These are phyloP conservation scores for Pangasianodon gigas DNA, from an alignment of 2,113 vertebrate species.

Conservation along the genomic window DNA sequence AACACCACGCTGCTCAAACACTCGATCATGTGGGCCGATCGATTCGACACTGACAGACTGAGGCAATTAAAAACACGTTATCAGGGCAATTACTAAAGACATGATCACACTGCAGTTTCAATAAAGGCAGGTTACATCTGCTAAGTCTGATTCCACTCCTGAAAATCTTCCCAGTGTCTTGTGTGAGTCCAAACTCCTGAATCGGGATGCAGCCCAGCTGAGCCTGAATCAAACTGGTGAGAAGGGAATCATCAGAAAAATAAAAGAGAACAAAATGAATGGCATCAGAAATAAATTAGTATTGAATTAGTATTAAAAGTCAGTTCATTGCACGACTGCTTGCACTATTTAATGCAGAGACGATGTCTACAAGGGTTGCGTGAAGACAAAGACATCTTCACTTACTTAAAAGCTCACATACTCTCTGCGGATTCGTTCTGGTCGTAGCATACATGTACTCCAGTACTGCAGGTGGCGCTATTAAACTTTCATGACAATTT, in stretches of 20 bases:
- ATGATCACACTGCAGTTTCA: background rate
- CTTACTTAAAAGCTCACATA: too few species aligned
- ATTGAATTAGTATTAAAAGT: background rate
- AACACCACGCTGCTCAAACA: background rate
- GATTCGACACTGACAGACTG: background rate
- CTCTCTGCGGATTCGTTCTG: too few species aligned
- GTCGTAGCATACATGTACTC: background rate
- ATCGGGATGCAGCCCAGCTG: slow-evolving; percentile 89
- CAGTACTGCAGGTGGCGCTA: background rate
- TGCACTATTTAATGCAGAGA: too few species aligned
- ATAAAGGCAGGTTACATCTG: slow-evolving; percentile 79
- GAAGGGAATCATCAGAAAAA: slow-evolving; percentile 22
- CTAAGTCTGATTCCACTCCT: slow-evolving; percentile 87
- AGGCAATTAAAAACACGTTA: background rate
- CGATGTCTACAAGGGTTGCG: background rate
- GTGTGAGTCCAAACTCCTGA: slow-evolving; percentile 93
- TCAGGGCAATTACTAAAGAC: background rate
- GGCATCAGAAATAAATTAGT: background rate
- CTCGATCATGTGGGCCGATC: background rate
- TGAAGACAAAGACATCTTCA: background rate
- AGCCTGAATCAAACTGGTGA: slow-evolving; percentile 91
- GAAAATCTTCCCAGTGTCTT: slow-evolving; percentile 94
- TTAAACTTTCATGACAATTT: background rate
- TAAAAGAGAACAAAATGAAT: background rate
- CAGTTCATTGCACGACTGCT: background rate